These are phyloP conservation scores for Drosophila pegasa DNA, from an alignment of 2,888 invertebrate species.

Conservation along the genomic window DNA sequence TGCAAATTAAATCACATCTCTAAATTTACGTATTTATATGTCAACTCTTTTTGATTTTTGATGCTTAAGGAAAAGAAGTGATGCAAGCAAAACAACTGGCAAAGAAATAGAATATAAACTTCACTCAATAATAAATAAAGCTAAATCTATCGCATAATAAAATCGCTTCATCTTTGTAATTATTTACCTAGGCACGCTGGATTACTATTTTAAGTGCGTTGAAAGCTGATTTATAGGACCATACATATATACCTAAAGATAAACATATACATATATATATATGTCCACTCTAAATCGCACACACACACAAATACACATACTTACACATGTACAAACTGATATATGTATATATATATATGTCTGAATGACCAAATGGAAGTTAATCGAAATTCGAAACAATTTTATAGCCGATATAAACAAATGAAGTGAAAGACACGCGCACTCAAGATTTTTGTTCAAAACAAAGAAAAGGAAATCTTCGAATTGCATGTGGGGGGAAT, in stretches of 20 bases:
- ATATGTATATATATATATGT: constrained; percentile 2
- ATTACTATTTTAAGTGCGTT: constrained; percentile 45
- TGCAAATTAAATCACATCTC: constrained; percentile 23
- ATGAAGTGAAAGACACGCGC: constrained; percentile 9
- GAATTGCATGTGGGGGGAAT: constrained; percentile 33
- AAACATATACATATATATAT: constrained; percentile 24
- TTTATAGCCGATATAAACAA: constrained; percentile 8
- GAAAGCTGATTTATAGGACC: constrained; percentile 30
- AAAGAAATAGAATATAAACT: constrained; percentile 31
- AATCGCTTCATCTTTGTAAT: constrained; percentile 50
- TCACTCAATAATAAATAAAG: constrained; percentile 59
- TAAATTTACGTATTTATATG: constrained; percentile 20
- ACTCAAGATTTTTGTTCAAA: constrained; percentile 24
- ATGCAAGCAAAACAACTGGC: constrained; percentile 21
- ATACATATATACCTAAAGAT: constrained; percentile 18
- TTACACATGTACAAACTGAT: constrained; percentile 34
- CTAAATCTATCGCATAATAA: constrained; percentile 31
- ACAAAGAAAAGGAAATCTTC: not conserved
- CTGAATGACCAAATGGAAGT: constrained; percentile 42
- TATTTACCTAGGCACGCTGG: constrained; percentile 58
- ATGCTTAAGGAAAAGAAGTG: constrained; percentile 2
- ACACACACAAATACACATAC: constrained; percentile 25
- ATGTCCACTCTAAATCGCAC: constrained; percentile 22
- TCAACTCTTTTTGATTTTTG: constrained; percentile 11
- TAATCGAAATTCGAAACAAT: constrained; percentile 15